Evolutionary conservation across 2,797 vertebrate species (phyloP).

Genomic region (Poecilia gillii): DNA sequence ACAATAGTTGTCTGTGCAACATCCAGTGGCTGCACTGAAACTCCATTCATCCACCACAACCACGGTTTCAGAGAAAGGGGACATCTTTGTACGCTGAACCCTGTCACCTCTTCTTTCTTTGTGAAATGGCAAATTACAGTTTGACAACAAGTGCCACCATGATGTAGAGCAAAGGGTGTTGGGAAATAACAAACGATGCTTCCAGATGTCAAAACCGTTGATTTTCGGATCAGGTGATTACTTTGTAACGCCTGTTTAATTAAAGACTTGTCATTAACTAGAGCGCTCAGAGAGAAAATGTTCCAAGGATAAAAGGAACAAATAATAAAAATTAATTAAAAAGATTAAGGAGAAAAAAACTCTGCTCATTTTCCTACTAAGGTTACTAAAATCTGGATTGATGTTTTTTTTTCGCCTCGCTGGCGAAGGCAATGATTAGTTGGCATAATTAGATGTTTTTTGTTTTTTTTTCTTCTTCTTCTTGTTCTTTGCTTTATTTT

Average conservation of each 20-base stretch:
- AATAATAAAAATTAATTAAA: background rate
- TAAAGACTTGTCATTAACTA: background rate
- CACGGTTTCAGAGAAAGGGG: constrained; percentile 67
- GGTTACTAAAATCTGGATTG: background rate
- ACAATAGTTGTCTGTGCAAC: constrained; percentile 77
- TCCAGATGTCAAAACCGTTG: background rate
- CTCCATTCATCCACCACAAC: constrained; percentile 74
- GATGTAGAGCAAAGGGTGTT: background rate
- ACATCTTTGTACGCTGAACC: constrained; percentile 75
- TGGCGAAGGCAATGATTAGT: background rate
- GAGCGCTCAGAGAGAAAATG: background rate
- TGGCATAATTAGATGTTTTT: background rate
- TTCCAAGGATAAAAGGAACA: background rate
- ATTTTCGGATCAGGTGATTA: background rate
- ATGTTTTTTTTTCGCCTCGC: background rate
- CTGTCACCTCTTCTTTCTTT: constrained; percentile 64
- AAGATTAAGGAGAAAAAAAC: background rate
- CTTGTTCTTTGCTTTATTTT: background rate
- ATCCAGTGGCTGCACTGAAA: constrained; percentile 65
- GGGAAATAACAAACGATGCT: background rate
- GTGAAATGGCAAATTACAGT: constrained; percentile 35
- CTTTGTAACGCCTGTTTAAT: background rate
- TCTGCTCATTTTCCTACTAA: background rate
- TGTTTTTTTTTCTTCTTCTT: too few relatives aligned
- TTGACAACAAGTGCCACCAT: background rate